Percentiles rank a stretch among this genome's conserved stretches.
phyloP scores from a whole-genome alignment of 2,113 vertebrate species.

The Trichechus manatus region DNA sequence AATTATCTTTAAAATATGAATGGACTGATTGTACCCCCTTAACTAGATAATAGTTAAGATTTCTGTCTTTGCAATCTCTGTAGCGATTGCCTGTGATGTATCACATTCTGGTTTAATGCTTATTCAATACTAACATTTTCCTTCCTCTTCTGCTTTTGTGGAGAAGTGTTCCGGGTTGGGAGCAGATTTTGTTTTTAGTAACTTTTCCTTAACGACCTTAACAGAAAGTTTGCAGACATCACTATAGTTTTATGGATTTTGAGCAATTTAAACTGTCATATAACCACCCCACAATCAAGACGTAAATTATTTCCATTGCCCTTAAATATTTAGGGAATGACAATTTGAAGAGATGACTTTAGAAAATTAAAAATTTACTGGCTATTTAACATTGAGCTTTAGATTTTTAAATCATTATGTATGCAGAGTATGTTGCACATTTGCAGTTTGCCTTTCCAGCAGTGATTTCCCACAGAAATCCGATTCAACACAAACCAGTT shows the following conservation, averaged over 20 bases:
- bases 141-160: background rate
- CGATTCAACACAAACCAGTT: background rate
- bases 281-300: background rate
- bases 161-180: background rate
- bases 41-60: background rate
- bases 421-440: accelerated
- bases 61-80: background rate
- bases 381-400: background rate
- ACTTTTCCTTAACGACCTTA: background rate
- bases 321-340: background rate
- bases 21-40: too few relatives aligned
- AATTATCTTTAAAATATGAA: too few relatives aligned
- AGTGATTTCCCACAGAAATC: too few relatives aligned
- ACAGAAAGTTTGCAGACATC: background rate
- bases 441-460: background rate
- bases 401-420: background rate
- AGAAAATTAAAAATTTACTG: background rate
- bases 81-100: background rate
- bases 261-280: background rate
- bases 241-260: background rate
- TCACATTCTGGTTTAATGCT: background rate
- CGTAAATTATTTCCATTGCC: background rate
- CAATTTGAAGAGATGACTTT: background rate
- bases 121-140: background rate
- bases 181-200: background rate